phyloP scores from a whole-genome alignment of 2,113 vertebrate species.

The Micronisus gabar region DNA sequence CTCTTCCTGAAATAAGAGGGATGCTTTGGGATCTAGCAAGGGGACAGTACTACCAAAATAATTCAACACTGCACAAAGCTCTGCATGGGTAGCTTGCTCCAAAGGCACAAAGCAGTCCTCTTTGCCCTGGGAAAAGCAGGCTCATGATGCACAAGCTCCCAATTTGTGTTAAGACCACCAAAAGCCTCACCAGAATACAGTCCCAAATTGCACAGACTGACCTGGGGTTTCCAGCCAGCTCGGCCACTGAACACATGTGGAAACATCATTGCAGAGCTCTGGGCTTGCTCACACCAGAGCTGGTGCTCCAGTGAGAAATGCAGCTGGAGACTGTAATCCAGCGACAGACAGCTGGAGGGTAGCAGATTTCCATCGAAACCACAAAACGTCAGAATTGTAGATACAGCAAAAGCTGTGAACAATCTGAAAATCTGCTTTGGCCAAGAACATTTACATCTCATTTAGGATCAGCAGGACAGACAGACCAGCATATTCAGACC shows the following conservation, averaged over 20 bases:
- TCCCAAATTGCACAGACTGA: neutral
- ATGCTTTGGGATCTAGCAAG: neutral
- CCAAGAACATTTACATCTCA: neutral
- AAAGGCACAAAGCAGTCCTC: neutral
- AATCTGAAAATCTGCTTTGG: neutral
- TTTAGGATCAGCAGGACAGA: neutral
- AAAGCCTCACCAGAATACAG: neutral
- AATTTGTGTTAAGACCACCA: rapidly evolving
- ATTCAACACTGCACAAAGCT: neutral
- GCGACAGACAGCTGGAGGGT: constrained; percentile 35
- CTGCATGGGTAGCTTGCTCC: neutral
- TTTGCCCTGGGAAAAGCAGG: neutral
- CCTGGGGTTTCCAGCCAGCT: neutral
- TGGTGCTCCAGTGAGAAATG: neutral
- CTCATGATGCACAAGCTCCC: too few relatives aligned
- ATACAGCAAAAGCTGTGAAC: neutral
- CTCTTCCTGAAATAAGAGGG: neutral
- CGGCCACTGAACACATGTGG: rapidly evolving
- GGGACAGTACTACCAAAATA: neutral
- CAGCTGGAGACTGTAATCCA: constrained; percentile 26
- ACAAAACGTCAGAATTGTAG: neutral
- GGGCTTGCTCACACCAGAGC: neutral
- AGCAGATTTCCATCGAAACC: constrained; percentile 34
- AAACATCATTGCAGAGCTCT: neutral
- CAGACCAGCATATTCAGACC: neutral